Base-by-base conservation (phyloP, 2,888 invertebrate species). In the Lacanobia wlatinum region DNA sequence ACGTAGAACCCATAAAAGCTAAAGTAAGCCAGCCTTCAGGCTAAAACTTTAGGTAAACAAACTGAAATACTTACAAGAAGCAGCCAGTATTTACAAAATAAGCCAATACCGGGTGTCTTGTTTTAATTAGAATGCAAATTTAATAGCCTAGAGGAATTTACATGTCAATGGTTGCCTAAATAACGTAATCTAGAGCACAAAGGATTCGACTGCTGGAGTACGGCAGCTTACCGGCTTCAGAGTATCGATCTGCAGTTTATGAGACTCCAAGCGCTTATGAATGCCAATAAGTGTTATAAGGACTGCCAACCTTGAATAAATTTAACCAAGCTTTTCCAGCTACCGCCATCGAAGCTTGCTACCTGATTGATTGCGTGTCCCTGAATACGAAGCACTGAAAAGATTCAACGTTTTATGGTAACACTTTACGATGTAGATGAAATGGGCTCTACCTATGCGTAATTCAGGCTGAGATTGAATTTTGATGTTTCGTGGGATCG, bases 121-220 rank as follows among this genome's bases (percentile, higher is more conserved):
- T 92, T 94, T 94, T 95, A 95, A 96, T 95, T 94, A 95, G 95
- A 92, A 95, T 95, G 95, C 95, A 95, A 95, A 96, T 95, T 95
- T 95, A 95, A 96, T 95, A 94, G 95, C 92, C 92, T 90, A 86
- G 84, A 92, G 94, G 92, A 92, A 95, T 96, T 96, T 94, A 94
- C 96, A 95, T 95, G 95, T 95, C 96, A 95, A 96, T 95, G 94
- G 94, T 88, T 90, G 86, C 90, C 92, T 93, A 94, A 95, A 94
- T 94, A 94, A 94, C 92, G 92, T 91, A 91, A 93, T 92, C 91
- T 90, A 87, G 87, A 88, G 89, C 90, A 95, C 94, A 95, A 96
- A 95, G 94, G 94, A 87, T 85, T 87, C 85, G 76, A 86, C 85
- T 78, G 79, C 84, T 82, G 86, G 75, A 65, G 78, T 82, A 83